These are phyloP conservation scores for Serrognathus titanus DNA, from an alignment of 2,888 invertebrate genomes.

Conservation along the genomic window DNA sequence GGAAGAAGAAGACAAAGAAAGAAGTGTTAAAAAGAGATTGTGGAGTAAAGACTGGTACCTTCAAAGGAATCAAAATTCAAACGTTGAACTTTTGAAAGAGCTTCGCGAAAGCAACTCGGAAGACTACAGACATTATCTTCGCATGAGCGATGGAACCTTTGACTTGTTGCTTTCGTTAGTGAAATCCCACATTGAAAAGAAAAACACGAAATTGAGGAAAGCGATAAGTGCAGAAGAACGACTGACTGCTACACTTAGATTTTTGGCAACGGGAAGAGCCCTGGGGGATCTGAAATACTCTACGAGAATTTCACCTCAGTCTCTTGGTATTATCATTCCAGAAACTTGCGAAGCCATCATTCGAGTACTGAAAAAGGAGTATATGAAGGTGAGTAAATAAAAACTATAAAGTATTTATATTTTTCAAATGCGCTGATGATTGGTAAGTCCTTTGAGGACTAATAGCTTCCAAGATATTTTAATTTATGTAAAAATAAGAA, in stretches of 20 bases:
- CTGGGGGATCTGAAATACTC: background rate
- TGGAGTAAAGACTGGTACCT: background rate
- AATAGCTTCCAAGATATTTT: too few species aligned
- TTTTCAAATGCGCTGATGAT: too few species aligned
- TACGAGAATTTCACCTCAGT: background rate
- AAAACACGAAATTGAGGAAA: background rate
- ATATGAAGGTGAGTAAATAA: background rate
- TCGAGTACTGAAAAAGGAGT: background rate
- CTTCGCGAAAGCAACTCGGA: background rate
- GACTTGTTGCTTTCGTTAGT: background rate
- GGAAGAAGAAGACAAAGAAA: too few species aligned
- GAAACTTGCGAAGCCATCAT: background rate
- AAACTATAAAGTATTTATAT: background rate
- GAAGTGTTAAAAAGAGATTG: background rate
- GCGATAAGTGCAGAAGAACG: background rate
- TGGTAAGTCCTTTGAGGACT: too few species aligned
- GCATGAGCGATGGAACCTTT: background rate
- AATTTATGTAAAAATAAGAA: too few species aligned
- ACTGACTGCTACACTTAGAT: background rate
- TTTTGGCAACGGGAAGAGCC: background rate
- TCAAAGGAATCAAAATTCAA: background rate
- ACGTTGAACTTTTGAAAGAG: background rate
- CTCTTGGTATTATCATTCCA: background rate
- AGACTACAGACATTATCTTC: background rate
- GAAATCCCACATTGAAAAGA: background rate